Evolutionary conservation across 2,113 vertebrate genomes (phyloP).

Genomic region (Hepsetus odoe): DNA sequence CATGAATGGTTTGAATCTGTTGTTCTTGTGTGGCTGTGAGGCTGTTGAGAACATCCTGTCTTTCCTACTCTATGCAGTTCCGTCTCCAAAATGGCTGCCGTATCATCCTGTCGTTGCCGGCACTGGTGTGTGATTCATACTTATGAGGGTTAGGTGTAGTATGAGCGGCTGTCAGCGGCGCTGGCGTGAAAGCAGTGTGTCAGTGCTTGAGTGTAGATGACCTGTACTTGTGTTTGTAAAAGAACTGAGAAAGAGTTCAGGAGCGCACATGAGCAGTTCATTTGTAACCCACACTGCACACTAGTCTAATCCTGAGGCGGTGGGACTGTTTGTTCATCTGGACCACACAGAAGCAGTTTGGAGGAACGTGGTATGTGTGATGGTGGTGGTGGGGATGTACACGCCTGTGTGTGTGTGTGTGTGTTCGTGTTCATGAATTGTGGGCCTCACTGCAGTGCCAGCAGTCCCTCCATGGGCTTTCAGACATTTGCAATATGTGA

Average conservation of each 20-base stretch:
- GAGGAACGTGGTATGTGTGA: constrained; percentile 9
- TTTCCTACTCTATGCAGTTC: constrained; percentile 25
- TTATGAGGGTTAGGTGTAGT: background rate
- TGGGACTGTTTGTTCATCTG: constrained; percentile 37
- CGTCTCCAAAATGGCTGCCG: constrained; percentile 29
- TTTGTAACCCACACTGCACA: background rate
- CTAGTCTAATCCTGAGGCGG: constrained; percentile 26
- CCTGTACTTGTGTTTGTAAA: background rate
- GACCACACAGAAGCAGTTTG: constrained; percentile 61
- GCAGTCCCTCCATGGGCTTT: constrained; percentile 55
- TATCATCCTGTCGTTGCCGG: background rate
- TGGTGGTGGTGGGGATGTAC: constrained; percentile 6
- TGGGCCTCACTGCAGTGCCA: constrained; percentile 48
- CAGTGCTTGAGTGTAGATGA: constrained; percentile 16
- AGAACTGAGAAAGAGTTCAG: background rate
- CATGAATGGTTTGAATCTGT: constrained; percentile 3
- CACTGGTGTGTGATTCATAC: constrained; percentile 8
- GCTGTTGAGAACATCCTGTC: constrained; percentile 12
- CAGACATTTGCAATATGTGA: constrained; percentile 70
- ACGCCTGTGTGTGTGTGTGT: background rate
- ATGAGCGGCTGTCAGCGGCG: background rate
- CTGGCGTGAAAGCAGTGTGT: constrained; percentile 6
- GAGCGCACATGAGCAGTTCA: background rate
- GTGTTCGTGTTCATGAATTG: constrained; percentile 27
- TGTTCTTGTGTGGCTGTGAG: background rate